Base-by-base conservation (phyloP, 2,797 vertebrate species). In the Melanotaenia parkinsoni region DNA sequence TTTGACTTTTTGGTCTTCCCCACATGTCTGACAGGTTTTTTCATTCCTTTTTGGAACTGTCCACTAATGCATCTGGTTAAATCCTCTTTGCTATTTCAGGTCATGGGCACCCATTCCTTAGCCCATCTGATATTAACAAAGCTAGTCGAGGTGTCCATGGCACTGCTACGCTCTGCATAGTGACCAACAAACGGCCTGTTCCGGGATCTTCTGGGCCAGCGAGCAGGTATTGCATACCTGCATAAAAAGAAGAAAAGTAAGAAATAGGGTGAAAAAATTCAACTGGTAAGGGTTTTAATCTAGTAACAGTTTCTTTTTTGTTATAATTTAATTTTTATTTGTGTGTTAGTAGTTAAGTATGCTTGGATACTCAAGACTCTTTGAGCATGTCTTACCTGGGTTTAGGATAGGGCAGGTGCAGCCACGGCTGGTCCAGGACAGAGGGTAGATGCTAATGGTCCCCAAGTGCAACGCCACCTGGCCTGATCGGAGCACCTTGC, bases 361-460 rank as follows among this genome's bases (percentile, higher is more conserved):
- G 37, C 11, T 37, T 37, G 37, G 37, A 35, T 35, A 10, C 33
- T 35, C 33, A 35, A 35, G 33, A 35, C 0, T 35, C 35, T 64
- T 18, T 81, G n/a, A 67, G 1, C 4, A 5, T 26, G 6, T 54
- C 70, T 66, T 88, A 97, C 96, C 97, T 78, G 97, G 97, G 86
- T 97, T 97, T 28, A 97, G 93, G 72, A 98, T 92, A 4, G 97
- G 97, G 80, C 97, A 98, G 63, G 97, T 97, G 79, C 96, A 98
- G 35, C 96, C 97, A 0, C 95, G 95, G 79, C 95, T 95, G 76
- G 96, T 98, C 96, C 97, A 98, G 70, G 96, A 95, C 81, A 97
- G 90, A 5, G 97, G 97, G 79, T 94, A 98, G 67, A 97, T 91
- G 58, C 90, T 96, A 85, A 94, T 88, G 66, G 94, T 96, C 59